These are phyloP conservation scores for Conus ventricosus DNA, from an alignment of 1,140 invertebrate genomes.

Conservation along the genomic window DNA sequence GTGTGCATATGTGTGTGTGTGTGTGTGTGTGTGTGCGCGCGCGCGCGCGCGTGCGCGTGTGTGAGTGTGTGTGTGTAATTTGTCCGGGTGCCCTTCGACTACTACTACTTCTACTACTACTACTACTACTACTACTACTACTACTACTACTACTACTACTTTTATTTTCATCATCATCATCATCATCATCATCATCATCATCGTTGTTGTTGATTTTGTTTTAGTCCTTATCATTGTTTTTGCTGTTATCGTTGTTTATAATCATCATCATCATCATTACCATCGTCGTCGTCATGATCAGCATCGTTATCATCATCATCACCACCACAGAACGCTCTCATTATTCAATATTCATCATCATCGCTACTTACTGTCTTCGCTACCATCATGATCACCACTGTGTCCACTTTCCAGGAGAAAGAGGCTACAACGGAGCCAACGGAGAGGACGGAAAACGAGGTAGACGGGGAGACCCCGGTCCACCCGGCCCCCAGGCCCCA, in stretches of 20 bases:
- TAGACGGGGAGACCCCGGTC: constrained; percentile 33
- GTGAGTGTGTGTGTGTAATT: no score
- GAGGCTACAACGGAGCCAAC: constrained; percentile 24
- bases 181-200: no score
- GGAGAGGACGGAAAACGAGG: constrained; percentile 30
- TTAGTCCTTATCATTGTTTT: background rate
- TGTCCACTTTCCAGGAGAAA: background rate
- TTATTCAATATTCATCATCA: background rate
- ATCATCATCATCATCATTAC: background rate
- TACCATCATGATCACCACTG: background rate
- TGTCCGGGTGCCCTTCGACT: no score
- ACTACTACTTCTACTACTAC: no score
- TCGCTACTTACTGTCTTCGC: background rate
- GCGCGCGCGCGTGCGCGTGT: no score
- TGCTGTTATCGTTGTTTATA: background rate
- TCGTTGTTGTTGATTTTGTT: background rate
- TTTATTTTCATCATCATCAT: no score
- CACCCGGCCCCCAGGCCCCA: constrained; percentile 9
- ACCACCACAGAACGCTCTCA: no score
- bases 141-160: no score
- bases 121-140: no score
- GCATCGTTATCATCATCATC: no score
- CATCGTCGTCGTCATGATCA: background rate
- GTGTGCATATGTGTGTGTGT: no score
- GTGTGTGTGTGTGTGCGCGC: no score